Base-by-base conservation (phyloP, 2,888 invertebrate species). In the Altica lythri region DNA sequence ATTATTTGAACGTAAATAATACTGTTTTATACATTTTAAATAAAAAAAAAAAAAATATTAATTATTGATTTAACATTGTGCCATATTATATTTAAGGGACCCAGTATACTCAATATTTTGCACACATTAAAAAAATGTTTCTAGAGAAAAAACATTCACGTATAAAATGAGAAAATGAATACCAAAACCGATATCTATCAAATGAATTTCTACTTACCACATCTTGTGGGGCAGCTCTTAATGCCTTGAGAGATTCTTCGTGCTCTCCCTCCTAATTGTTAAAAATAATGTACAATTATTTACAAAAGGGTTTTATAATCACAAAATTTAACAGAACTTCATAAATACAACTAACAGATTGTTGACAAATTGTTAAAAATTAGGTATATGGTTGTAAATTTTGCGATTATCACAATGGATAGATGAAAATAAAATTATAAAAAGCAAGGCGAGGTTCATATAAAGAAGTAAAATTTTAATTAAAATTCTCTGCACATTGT, bases 181-280 rank as follows among this genome's bases (percentile, higher is more conserved):
- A n/a, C n/a, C n/a, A n/a, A n/a, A n/a, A n/a, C n/a, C n/a, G n/a
- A n/a, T n/a, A n/a, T n/a, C n/a, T n/a, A n/a, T n/a, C n/a, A n/a
- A n/a, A n/a, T 17, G 22, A 45, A 27, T 27, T 30, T 43, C 18
- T 56, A 72, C 75, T 74, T 65, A 75, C 75, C 72, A 69, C 61
- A 63, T 75, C 74, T 69, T 75, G 75, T 47, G 75, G 74, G 61
- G 73, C 74, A 62, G 76, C 76, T 65, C 70, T 72, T 61, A 75
- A 67, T 57, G 77, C 77, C 66, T 76, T 77, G 52, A 77, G 72
- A 64, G 75, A 75, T 64, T 76, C 75, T 63, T 77, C 77, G 68
- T 76, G 76, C 70, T 77, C 77, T 44, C 77, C 78, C 63, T 78
- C 77, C 76, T 77, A 69, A 40, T 63, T 34, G 46, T 61, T 52